These are phyloP conservation scores for Eupithecia inturbata DNA, from an alignment of 2,888 invertebrate genomes.

Conservation along the genomic window DNA sequence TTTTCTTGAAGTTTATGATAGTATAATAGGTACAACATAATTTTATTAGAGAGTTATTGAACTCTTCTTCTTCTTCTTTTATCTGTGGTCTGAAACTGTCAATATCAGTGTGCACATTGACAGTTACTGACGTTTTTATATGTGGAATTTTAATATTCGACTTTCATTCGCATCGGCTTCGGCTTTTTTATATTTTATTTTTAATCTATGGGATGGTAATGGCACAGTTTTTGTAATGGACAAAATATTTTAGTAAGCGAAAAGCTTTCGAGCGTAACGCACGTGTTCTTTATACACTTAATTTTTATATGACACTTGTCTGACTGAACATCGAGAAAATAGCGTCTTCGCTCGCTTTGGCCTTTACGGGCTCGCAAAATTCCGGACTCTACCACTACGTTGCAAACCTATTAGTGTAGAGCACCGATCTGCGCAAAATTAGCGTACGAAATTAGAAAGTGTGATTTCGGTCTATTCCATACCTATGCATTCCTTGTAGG, in stretches of 20 bases:
- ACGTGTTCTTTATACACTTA: not conserved
- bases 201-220: not conserved
- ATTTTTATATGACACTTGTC: not conserved
- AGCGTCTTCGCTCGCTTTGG: not conserved
- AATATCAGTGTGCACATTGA: not conserved
- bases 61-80: too few species aligned
- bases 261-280: not conserved
- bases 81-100: not conserved
- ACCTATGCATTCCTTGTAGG: not conserved
- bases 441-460: constrained; percentile 2
- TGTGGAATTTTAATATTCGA: not conserved
- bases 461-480: not conserved
- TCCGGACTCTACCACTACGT: not conserved
- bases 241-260: not conserved
- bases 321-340: not conserved
- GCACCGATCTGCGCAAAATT: not conserved
- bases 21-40: too few species aligned
- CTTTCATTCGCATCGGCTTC: not conserved
- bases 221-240: not conserved
- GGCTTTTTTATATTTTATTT: not conserved
- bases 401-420: not conserved
- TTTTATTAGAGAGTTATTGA: not conserved
- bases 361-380: not conserved
- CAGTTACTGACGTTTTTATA: not conserved
- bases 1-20: too few species aligned